Evolutionary conservation across 2,113 vertebrate species (phyloP).

Genomic region (Thamnophis sirtalis): DNA sequence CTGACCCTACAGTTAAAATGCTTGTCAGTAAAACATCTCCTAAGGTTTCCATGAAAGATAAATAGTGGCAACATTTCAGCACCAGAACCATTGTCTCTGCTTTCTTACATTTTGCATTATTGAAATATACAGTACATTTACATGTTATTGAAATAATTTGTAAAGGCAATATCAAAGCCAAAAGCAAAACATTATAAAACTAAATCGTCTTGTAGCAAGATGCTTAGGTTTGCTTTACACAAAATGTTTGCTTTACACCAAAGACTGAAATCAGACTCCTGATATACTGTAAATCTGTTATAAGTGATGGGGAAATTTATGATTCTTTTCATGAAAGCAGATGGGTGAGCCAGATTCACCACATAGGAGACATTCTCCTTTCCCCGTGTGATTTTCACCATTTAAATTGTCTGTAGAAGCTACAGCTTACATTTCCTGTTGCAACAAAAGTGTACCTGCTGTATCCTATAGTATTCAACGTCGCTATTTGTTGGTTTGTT

Average conservation of each 20-base stretch:
- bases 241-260: neutral
- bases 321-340: too few relatives aligned
- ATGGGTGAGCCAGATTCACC: too few relatives aligned
- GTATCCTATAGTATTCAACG: too few relatives aligned
- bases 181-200: neutral
- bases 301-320: too few relatives aligned
- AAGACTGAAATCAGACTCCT: neutral
- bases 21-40: neutral
- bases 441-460: too few relatives aligned
- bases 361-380: too few relatives aligned
- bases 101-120: neutral
- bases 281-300: neutral
- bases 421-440: too few relatives aligned
- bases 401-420: too few relatives aligned
- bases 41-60: neutral
- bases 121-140: neutral
- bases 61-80: neutral
- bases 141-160: neutral
- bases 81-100: neutral
- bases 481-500: too few relatives aligned
- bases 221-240: neutral
- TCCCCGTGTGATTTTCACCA: too few relatives aligned
- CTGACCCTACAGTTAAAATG: neutral
- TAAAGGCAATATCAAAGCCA: neutral
- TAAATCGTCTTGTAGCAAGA: neutral